These are phyloP conservation scores for Camponotus fellah DNA, from an alignment of 2,888 invertebrate species.

Conservation along the genomic window DNA sequence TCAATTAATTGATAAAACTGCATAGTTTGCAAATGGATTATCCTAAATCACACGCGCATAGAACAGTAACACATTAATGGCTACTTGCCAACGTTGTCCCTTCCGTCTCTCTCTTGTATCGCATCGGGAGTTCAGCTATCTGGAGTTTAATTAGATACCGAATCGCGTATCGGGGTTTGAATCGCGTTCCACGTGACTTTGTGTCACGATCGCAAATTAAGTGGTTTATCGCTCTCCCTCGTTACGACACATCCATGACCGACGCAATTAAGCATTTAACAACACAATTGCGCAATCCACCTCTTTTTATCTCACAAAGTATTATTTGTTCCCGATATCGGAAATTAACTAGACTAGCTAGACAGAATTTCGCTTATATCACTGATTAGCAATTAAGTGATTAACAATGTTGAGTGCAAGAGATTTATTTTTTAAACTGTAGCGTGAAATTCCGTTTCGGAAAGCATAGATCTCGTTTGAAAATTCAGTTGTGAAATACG, in stretches of 20 bases:
- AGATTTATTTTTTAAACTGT: constrained; percentile 17
- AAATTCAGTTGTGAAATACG: background rate
- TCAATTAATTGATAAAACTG: background rate
- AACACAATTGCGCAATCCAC: constrained; percentile 41
- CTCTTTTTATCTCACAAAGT: constrained; percentile 35
- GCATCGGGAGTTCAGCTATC: constrained; percentile 41
- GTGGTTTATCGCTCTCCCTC: constrained; percentile 48
- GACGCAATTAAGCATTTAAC: constrained; percentile 43
- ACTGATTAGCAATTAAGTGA: constrained; percentile 23
- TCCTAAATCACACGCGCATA: constrained; percentile 11
- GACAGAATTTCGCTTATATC: no score
- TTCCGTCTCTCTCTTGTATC: constrained; percentile 39
- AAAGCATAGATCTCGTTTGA: background rate
- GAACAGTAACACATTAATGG: constrained; percentile 60
- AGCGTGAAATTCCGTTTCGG: background rate
- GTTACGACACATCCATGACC: constrained; percentile 20
- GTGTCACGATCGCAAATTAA: constrained; percentile 56
- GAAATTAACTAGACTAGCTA: background rate
- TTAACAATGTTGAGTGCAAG: constrained; percentile 34
- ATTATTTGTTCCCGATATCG: constrained; percentile 33
- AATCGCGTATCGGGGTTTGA: constrained; percentile 33
- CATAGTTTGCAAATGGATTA: background rate
- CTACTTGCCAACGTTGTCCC: background rate
- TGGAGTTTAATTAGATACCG: constrained; percentile 69
- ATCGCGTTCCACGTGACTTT: constrained; percentile 31